A percentile compares a stretch with the other conserved stretches of the same genome.
These are phyloP conservation scores for Gopherus flavomarginatus DNA, from an alignment of 2,113 vertebrate genomes.

Conservation along the genomic window DNA sequence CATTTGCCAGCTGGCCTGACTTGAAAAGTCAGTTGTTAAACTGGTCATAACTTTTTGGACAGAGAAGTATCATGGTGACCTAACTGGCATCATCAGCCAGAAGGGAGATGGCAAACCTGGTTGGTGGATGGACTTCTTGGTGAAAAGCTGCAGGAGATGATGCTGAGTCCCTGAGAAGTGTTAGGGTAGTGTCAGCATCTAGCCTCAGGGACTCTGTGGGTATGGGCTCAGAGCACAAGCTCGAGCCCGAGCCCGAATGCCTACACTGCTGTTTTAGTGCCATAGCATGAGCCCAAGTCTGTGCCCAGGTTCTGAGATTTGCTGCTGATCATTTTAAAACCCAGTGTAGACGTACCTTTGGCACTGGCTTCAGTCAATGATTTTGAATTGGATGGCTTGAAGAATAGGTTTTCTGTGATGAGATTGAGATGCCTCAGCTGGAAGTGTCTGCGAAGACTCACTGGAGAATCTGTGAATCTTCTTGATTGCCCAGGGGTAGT, in stretches of 20 bases:
- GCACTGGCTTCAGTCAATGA: neutral
- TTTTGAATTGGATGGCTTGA: neutral
- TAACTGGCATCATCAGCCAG: neutral
- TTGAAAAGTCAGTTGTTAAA: slow-evolving; percentile 30
- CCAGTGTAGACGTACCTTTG: neutral
- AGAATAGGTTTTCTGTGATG: neutral
- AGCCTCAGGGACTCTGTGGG: neutral
- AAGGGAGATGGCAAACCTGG: neutral
- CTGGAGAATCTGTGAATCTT: neutral
- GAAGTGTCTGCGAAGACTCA: neutral
- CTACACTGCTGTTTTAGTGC: neutral
- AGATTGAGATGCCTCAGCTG: neutral
- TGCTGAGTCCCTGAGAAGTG: neutral
- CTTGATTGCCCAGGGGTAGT: neutral
- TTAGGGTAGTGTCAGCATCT: neutral
- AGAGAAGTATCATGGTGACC: neutral
- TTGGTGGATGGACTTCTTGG: neutral
- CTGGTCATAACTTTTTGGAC: slow-evolving; percentile 26
- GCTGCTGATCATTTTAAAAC: neutral
- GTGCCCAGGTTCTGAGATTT: neutral
- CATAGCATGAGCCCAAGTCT: neutral
- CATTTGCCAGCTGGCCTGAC: slow-evolving; percentile 39
- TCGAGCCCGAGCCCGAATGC: neutral
- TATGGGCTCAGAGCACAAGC: neutral
- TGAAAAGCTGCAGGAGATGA: neutral